Evolutionary conservation across 2,113 vertebrate species (phyloP).

Genomic region (Terrapene triunguis): DNA sequence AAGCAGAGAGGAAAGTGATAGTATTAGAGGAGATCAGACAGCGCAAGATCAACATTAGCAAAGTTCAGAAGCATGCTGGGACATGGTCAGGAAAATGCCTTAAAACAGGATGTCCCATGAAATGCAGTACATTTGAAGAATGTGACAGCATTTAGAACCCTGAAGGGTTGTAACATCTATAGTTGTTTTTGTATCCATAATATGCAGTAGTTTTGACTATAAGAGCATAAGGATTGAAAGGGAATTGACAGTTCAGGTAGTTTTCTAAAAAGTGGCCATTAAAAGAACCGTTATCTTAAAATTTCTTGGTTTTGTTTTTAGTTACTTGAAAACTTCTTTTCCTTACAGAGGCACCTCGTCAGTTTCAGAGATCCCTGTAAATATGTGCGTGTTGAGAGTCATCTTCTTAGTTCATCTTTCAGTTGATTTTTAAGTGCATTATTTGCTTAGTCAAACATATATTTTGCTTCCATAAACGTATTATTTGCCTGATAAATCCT

Average conservation of each 20-base stretch:
- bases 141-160: slow-evolving; percentile 6
- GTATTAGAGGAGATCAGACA: background rate
- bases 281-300: slow-evolving; percentile 9
- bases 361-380: background rate
- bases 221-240: background rate
- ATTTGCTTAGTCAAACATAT: slow-evolving; percentile 38
- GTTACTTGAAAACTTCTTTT: background rate
- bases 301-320: background rate
- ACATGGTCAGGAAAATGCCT: slow-evolving; percentile 36
- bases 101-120: slow-evolving; percentile 33
- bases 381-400: background rate
- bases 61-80: slow-evolving; percentile 5
- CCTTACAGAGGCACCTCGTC: background rate
- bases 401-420: background rate
- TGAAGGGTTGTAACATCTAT: background rate
- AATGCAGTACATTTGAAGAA: slow-evolving; percentile 1
- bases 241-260: background rate
- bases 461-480: slow-evolving; percentile 48
- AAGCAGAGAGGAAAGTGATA: background rate
- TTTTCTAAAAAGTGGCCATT: background rate
- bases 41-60: background rate
- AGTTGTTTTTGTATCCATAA: background rate
- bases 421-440: background rate
- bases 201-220: slow-evolving; percentile 15
- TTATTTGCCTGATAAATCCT: slow-evolving; percentile 59